Percentiles rank a stretch among this genome's conserved stretches.
phyloP scores from a whole-genome alignment of 2,797 vertebrate species.

The Gymnocypris eckloni region DNA sequence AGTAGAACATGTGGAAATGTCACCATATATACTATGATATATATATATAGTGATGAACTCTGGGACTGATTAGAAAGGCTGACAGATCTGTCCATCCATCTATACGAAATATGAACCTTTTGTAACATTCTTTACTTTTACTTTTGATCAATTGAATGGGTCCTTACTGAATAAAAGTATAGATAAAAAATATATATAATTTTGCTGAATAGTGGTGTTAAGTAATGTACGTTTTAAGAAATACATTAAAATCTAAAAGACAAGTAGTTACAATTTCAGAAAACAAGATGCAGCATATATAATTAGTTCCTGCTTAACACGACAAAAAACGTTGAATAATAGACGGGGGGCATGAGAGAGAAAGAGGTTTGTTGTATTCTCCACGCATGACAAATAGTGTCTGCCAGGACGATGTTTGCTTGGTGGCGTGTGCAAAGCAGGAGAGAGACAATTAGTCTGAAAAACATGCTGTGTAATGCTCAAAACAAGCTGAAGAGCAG shows the following conservation, averaged over 20 bases:
- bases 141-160: not conserved
- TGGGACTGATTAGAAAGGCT: no score
- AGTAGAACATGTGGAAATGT: no score
- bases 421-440: slow-evolving; percentile 29
- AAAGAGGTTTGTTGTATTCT: not conserved
- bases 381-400: slow-evolving; percentile 48
- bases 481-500: slow-evolving; percentile 31
- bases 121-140: not conserved
- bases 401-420: slow-evolving; percentile 28
- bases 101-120: not conserved
- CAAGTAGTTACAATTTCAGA: not conserved
- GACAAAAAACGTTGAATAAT: not conserved
- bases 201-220: not conserved
- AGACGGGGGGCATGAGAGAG: not conserved
- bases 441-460: slow-evolving; percentile 34
- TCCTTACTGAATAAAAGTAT: not conserved
- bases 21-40: no score
- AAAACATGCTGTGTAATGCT: slow-evolving; percentile 38
- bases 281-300: not conserved
- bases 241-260: not conserved
- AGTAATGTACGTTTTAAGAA: not conserved
- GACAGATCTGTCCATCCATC: no score
- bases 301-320: not conserved
- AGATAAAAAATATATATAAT: not conserved
- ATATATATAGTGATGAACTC: no score